These are phyloP conservation scores for Drosophila grimshawi DNA, from an alignment of 1,140 invertebrate species.

Conservation along the genomic window DNA sequence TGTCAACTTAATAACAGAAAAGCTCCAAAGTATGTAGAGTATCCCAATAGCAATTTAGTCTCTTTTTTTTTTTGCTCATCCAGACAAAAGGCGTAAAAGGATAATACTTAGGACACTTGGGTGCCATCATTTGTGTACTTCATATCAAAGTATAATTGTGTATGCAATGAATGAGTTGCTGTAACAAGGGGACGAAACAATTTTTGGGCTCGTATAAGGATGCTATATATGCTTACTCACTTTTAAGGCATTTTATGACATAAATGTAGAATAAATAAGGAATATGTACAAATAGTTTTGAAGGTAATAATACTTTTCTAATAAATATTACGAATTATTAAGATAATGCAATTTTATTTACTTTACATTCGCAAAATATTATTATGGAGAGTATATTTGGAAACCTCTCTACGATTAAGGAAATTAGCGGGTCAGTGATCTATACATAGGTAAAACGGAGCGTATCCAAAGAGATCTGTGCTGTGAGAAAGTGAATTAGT, in stretches of 20 bases:
- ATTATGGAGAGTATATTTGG: too few species aligned
- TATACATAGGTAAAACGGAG: conserved; percentile 3
- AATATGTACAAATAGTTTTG: too few species aligned
- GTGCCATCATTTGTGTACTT: conserved; percentile 25
- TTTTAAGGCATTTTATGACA: neutral
- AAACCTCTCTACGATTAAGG: neutral
- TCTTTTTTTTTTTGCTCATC: neutral
- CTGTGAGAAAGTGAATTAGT: conserved; percentile 11
- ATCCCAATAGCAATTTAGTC: neutral
- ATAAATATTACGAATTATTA: too few species aligned
- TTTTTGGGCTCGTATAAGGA: conserved; percentile 2
- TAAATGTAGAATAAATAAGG: neutral
- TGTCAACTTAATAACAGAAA: neutral
- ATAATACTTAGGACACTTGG: conserved; percentile 41
- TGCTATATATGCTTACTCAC: neutral
- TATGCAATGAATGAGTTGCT: conserved; percentile 2
- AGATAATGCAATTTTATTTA: too few species aligned
- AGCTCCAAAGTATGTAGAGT: conserved; percentile 6
- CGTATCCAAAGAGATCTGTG: neutral
- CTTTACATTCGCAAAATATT: too few species aligned
- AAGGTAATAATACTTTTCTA: too few species aligned
- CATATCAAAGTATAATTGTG: conserved; percentile 34
- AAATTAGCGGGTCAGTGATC: neutral
- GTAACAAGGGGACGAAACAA: conserved; percentile 9
- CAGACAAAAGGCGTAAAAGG: conserved; percentile 41